Conservation (phyloP, 1,140 invertebrate genomes). For the Chlorops oryzae region DNA sequence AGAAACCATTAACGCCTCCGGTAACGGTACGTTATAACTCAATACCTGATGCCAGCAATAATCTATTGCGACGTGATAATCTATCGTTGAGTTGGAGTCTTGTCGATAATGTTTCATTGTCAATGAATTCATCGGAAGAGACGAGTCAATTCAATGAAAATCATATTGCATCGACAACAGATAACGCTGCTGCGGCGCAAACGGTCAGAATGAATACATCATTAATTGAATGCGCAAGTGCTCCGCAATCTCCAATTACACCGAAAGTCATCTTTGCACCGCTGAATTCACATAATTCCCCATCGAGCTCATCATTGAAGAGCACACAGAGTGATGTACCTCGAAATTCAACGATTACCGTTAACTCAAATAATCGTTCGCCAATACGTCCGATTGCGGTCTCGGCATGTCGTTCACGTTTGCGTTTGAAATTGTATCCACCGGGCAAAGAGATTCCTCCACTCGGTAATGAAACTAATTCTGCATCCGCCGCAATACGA, state of each 20-base stretch:
- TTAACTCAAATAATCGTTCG: constrained; percentile 5
- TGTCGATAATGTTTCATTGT: constrained; percentile 35
- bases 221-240: constrained; percentile 41
- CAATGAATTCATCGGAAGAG: constrained; percentile 30
- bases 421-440: constrained; percentile 41
- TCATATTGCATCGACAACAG: constrained; percentile 18
- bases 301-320: constrained; percentile 25
- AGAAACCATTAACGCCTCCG: constrained; percentile 41
- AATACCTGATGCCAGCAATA: constrained; percentile 31
- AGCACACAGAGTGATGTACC: constrained; percentile 24
- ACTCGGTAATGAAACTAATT: constrained; percentile 13
- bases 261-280: constrained; percentile 31
- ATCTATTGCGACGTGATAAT: constrained; percentile 27
- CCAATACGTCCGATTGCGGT: constrained; percentile 42
- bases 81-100: constrained; percentile 40
- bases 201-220: no score
- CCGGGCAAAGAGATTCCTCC: constrained; percentile 39
- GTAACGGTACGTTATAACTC: constrained; percentile 45
- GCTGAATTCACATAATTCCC: constrained; percentile 24
- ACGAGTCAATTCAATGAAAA: no score
- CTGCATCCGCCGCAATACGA: constrained; percentile 22
- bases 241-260: constrained; percentile 40
- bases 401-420: constrained; percentile 40
- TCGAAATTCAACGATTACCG: background rate
- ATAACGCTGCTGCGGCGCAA: constrained; percentile 13